These are phyloP conservation scores for Macquaria australasica DNA, from an alignment of 2,113 vertebrate genomes.

Conservation along the genomic window DNA sequence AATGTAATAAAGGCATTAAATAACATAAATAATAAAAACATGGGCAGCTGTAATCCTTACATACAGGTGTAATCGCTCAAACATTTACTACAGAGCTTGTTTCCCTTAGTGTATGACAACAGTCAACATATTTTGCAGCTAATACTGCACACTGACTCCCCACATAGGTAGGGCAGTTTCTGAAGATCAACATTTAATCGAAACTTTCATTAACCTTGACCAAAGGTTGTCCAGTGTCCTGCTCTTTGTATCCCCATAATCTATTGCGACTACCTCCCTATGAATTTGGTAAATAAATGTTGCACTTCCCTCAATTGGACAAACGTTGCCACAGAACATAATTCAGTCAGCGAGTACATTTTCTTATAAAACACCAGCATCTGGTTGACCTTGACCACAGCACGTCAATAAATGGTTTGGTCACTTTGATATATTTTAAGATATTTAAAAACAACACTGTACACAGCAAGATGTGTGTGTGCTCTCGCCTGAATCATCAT, in stretches of 20 bases:
- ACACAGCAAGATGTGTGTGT: neutral
- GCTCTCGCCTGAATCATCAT: constrained; percentile 8
- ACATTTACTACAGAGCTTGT: too few species aligned
- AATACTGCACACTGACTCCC: too few species aligned
- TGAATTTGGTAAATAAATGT: neutral
- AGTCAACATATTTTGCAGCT: too few species aligned
- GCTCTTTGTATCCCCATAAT: neutral
- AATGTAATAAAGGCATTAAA: too few species aligned
- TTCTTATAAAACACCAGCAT: neutral
- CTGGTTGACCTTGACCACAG: neutral
- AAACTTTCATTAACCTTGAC: too few species aligned
- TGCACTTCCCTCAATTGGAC: neutral
- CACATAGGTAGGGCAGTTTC: too few species aligned
- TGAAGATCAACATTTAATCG: too few species aligned
- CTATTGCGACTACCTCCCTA: neutral
- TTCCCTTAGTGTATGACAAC: too few species aligned
- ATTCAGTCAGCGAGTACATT: neutral
- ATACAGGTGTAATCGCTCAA: too few species aligned
- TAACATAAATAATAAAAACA: too few species aligned
- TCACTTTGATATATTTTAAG: neutral
- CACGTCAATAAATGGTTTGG: neutral
- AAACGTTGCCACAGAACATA: neutral
- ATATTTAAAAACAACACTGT: neutral
- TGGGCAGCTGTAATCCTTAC: too few species aligned
- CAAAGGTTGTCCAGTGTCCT: too few species aligned